These are phyloP conservation scores for Fukomys damarensis DNA, from an alignment of 2,113 vertebrate genomes.

Conservation along the genomic window DNA sequence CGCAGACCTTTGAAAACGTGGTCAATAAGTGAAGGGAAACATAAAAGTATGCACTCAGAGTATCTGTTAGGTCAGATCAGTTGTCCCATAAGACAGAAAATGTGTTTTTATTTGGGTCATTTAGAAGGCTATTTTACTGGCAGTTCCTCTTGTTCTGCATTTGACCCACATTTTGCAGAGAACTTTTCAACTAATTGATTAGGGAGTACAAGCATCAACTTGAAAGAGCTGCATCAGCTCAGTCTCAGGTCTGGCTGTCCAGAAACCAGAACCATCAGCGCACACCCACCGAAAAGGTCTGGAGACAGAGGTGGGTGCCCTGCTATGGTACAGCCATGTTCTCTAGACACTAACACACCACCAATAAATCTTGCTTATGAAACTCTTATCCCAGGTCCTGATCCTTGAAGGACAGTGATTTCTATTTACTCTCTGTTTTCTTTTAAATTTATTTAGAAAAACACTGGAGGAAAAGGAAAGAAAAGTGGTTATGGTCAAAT, in stretches of 20 bases:
- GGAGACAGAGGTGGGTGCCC: neutral
- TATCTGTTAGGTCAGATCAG: constrained; percentile 49
- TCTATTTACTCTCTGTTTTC: constrained; percentile 7
- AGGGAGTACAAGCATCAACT: neutral
- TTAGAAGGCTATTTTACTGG: constrained; percentile 25
- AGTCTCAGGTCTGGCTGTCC: neutral
- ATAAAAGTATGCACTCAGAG: constrained; percentile 65
- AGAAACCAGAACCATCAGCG: neutral
- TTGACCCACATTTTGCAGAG: neutral
- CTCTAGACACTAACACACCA: neutral
- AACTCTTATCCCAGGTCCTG: neutral
- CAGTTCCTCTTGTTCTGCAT: neutral
- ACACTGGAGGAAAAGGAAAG: neutral
- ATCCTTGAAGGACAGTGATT: neutral
- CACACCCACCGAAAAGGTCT: neutral
- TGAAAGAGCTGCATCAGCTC: neutral
- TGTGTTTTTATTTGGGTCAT: neutral
- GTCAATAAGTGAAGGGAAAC: constrained; percentile 71
- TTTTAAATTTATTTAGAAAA: constrained; percentile 43
- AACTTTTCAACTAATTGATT: constrained; percentile 28
- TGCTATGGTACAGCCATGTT: neutral
- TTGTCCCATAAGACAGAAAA: neutral
- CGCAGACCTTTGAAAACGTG: constrained; percentile 65
- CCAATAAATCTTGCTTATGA: neutral
- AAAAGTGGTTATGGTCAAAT: neutral